phyloP scores from a whole-genome alignment of 2,888 invertebrate genomes.

The Yponomeuta malinellus region DNA sequence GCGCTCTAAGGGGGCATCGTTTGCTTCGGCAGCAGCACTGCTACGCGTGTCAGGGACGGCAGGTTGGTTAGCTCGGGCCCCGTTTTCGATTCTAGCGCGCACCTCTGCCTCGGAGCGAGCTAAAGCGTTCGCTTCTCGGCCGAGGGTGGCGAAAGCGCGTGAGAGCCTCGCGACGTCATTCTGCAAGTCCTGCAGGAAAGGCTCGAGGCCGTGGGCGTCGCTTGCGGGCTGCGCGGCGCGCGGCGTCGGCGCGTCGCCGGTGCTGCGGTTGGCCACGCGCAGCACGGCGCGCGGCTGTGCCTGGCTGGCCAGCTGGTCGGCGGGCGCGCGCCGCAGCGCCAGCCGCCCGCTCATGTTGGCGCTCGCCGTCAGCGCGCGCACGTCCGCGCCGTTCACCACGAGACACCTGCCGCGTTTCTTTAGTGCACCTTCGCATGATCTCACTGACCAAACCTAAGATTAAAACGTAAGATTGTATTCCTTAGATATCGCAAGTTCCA shows the following conservation, averaged over 20 bases:
- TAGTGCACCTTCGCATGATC: conserved; percentile 63
- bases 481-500: no score
- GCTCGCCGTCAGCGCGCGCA: conserved; percentile 46
- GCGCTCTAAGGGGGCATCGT: background rate
- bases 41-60: background rate
- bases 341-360: conserved; percentile 49
- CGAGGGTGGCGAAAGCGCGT: conserved; percentile 52
- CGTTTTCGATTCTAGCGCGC: conserved; percentile 36
- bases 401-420: conserved; percentile 60
- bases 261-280: conserved; percentile 57
- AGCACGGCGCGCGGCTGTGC: conserved; percentile 60
- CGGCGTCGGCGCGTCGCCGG: conserved; percentile 20
- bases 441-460: conserved; percentile 67
- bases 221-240: conserved; percentile 19
- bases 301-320: conserved; percentile 38
- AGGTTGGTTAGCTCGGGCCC: background rate
- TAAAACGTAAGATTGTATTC: conserved; percentile 3
- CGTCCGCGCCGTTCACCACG: conserved; percentile 46
- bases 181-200: conserved; percentile 52
- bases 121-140: conserved; percentile 46
- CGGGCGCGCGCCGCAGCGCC: conserved; percentile 48
- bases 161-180: conserved; percentile 53
- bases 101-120: conserved; percentile 44
- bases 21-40: conserved; percentile 14
- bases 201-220: conserved; percentile 35